Evolutionary conservation across 92 coral and sea anemone species (phyloP).

Genomic region (Scolanthus callimorphus): DNA sequence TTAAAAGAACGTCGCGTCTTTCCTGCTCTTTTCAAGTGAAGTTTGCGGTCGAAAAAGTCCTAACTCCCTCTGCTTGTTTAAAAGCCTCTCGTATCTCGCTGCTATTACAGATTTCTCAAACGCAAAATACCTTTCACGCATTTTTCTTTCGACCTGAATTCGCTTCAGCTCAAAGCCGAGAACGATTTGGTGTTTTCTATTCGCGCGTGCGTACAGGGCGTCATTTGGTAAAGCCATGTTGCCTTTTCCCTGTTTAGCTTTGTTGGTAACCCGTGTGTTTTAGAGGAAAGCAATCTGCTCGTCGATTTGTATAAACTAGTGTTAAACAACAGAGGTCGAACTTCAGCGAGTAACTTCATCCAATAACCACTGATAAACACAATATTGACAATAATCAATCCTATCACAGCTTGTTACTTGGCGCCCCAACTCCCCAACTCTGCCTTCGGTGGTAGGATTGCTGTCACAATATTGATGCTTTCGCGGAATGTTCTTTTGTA

Average conservation of each 20-base stretch:
- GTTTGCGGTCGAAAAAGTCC: slow-evolving; percentile 62
- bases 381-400: not conserved
- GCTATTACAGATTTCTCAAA: slow-evolving; percentile 72
- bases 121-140: slow-evolving; percentile 60
- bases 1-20: slow-evolving; percentile 19
- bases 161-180: slow-evolving; percentile 77
- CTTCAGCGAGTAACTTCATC: too few relatives aligned
- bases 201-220: slow-evolving; percentile 61
- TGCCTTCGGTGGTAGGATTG: too few relatives aligned
- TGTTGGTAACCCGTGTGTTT: too few relatives aligned
- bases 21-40: slow-evolving; percentile 12
- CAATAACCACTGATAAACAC: not conserved
- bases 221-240: slow-evolving; percentile 22
- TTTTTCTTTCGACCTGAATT: slow-evolving; percentile 66
- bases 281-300: too few relatives aligned
- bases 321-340: too few relatives aligned
- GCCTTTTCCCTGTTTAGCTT: not conserved
- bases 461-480: too few relatives aligned
- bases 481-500: too few relatives aligned
- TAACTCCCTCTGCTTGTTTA: slow-evolving; percentile 69
- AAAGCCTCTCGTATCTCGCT: slow-evolving; percentile 44
- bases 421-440: too few relatives aligned
- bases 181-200: slow-evolving; percentile 81
- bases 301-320: too few relatives aligned
- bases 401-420: too few relatives aligned